Conservation (phyloP, 2,797 vertebrate genomes). For the Sebastes dallii region DNA sequence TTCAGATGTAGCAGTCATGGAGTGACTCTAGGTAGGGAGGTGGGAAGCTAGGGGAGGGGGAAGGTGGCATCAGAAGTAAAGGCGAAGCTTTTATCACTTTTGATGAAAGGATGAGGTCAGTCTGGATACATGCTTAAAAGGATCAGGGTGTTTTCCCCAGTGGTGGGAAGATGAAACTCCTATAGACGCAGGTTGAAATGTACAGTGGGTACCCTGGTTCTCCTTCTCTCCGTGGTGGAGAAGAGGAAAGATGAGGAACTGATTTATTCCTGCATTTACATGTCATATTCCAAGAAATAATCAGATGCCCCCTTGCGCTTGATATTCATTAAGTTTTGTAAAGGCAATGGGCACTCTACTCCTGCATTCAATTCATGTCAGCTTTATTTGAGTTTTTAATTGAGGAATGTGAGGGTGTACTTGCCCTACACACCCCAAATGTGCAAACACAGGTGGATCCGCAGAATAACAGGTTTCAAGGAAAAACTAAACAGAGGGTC, state of each 20-base stretch:
- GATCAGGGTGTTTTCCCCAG: conserved; percentile 69
- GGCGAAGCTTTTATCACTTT: conserved; percentile 78
- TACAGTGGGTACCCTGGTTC: conserved; percentile 21
- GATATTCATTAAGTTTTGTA: neutral
- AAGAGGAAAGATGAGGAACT: conserved; percentile 11
- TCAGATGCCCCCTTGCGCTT: neutral
- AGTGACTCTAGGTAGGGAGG: conserved; percentile 73
- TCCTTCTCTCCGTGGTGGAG: conserved; percentile 1
- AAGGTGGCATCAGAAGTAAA: conserved; percentile 69
- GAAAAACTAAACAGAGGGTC: conserved; percentile 4
- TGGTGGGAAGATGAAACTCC: conserved; percentile 65
- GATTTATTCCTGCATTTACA: conserved; percentile 2
- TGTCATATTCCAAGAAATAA: neutral
- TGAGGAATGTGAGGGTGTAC: neutral
- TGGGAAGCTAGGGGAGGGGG: conserved; percentile 50
- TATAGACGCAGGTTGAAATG: conserved; percentile 51
- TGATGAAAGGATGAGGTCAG: conserved; percentile 80
- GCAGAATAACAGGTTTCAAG: neutral
- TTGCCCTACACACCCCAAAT: neutral
- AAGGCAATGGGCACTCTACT: neutral
- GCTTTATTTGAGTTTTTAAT: conserved; percentile 31
- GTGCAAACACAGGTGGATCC: conserved; percentile 4
- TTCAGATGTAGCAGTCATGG: conserved; percentile 75
- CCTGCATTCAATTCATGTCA: neutral
- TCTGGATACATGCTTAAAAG: conserved; percentile 71